Evolutionary conservation across 2,888 invertebrate genomes (phyloP), one percentile per base, ranked within the genome.

Genomic region (Meiosimyza decipiens): DNA sequence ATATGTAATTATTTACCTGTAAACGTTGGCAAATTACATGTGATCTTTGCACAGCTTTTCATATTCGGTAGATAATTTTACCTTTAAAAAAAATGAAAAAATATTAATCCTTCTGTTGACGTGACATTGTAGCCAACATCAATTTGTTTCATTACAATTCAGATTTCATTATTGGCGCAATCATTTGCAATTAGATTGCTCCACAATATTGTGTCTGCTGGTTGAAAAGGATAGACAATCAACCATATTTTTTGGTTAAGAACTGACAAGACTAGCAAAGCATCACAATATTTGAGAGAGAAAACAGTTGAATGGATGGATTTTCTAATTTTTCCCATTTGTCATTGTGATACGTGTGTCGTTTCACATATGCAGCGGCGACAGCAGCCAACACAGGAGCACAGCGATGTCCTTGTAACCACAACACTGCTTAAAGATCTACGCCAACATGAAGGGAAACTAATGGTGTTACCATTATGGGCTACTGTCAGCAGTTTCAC

Each of bases 261-360:
- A 9, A 40, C 40, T 40, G 40, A 40, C 40, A 40, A 40, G 40
- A 40, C 40, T 40, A 9, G 40, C 40, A 40, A 40, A 40, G 9
- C 40, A 40, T 6, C 40, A 40, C 40, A 40, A 40, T 40, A 40
- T 40, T 6, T 7, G 40, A 9, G 40, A 6, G 9, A 40, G 40
- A 9, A 40, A 9, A 40, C 40, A 47, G 47, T 55, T 49, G 57
- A 67, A 57, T 54, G 22, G 40, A 55, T 54, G 59, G 33, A 28
- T 51, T 47, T 54, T 72, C 57, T 49, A n/a, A 59, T 65, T 18
- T 33, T 52, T 62, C 55, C 55, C 67, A 67, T 67, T 67, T 67
- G 55, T 67, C 76, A 76, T 74, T 72, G 71, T 66, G 72, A 73
- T 72, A 76, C 73, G 71, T 76, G 76, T 72, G 72, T 73, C 74